Conservation (phyloP, 2,888 invertebrate species). For the Phortica okadai region DNA sequence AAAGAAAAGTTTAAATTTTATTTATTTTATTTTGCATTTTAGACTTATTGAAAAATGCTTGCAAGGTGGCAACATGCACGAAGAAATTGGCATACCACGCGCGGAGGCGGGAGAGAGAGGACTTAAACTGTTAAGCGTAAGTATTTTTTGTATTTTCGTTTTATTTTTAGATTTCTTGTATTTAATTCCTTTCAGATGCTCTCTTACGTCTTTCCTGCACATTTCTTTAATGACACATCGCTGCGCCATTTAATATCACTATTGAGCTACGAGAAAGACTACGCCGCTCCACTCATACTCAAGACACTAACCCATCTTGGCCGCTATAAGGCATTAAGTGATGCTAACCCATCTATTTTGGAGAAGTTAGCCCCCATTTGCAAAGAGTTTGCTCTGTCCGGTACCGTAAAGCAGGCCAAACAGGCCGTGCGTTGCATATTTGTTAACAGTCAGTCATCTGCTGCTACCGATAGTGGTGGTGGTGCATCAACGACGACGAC, state of each 20-base stretch:
- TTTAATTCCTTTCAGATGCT: constrained; percentile 76
- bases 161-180: not conserved
- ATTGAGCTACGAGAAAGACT: constrained; percentile 82
- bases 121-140: constrained; percentile 88
- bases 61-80: constrained; percentile 82
- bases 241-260: constrained; percentile 87
- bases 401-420: constrained; percentile 96
- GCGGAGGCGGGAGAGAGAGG: constrained; percentile 92
- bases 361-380: constrained; percentile 90
- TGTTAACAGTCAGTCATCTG: constrained; percentile 81
- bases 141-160: constrained; percentile 41
- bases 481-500: constrained; percentile 58
- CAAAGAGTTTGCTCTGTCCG: constrained; percentile 90
- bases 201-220: constrained; percentile 94
- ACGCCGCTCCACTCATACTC: constrained; percentile 87
- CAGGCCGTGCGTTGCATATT: constrained; percentile 95
- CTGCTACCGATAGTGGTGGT: constrained; percentile 49
- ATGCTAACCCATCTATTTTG: constrained; percentile 85
- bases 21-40: not conserved
- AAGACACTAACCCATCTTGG: constrained; percentile 92
- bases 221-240: constrained; percentile 92
- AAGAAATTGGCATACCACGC: constrained; percentile 87
- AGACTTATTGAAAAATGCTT: constrained; percentile 83
- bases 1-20: not conserved
- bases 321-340: constrained; percentile 86